Base-by-base conservation (phyloP, 2,113 vertebrate species). In the Megaceryle maxima region DNA sequence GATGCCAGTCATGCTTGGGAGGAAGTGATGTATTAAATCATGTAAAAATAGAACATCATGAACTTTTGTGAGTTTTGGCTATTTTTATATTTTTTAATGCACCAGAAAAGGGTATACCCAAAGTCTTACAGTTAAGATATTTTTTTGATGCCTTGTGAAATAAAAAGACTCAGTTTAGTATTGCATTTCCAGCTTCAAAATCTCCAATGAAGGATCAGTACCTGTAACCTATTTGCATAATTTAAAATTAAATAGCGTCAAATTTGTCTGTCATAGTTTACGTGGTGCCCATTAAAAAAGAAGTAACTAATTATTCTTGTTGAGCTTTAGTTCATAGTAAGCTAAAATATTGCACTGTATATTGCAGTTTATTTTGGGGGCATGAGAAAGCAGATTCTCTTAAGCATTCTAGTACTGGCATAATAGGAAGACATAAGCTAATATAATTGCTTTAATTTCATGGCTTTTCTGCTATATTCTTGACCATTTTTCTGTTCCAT, bases 281-380 rank as follows among this genome's bases (percentile, higher is more conserved):
- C 73, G 83, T 87, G 7, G 6, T 78, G 6, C 7, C 59, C 68
- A 62, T 92, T 87, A 81, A 75, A 75, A 63, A 35, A 56, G 13
- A 96, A 86, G n/a, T 82, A 18, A 77, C 13, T 48, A 76, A 84
- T 90, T 81, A 87, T 74, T 94, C 35, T 86, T 73, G 10, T 55
- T 88, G 78, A 50, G 35, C 76, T 97, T 95, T 90, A 77, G 84
- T 88, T 92, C 46, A 75, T 17, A 78, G 11, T 31, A 69, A 94
- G 37, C 26, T 88, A 68, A 96, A 95, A 63, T 83, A 21, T 29
- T 78, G 60, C 59, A 95, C 67, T 57, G 13, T 68, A 50, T 41
- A 90, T 93, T 96, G 72, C 86, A 63, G 29, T 46, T 53, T 74
- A 33, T 78, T 56, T 57, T 63, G 73, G 35, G 67, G 91, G 26